Percentiles rank a stretch among this genome's conserved stretches.
Conservation (phyloP, 2,113 vertebrate species). For the Tragelaphus strepsiceros region DNA sequence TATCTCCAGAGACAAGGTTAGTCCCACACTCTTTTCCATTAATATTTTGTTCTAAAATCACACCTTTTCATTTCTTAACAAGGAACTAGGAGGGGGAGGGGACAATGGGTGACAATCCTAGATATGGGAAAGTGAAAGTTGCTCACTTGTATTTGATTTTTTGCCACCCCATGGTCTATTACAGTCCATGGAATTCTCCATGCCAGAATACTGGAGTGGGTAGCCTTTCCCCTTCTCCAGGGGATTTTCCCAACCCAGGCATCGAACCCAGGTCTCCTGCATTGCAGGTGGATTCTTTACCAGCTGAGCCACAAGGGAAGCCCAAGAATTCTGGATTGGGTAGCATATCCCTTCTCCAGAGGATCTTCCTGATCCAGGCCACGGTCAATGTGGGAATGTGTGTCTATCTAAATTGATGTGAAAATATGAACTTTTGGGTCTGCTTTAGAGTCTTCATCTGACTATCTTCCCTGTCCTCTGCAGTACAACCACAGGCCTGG, state of each 20-base stretch:
- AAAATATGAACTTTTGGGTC: neutral
- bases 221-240: neutral
- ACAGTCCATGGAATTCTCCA: neutral
- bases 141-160: neutral
- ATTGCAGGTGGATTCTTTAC: neutral
- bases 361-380: neutral
- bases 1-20: constrained; percentile 9
- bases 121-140: neutral
- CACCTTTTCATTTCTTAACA: neutral
- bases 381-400: neutral
- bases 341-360: neutral
- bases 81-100: neutral
- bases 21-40: neutral
- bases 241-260: neutral
- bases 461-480: neutral
- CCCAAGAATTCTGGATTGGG: neutral
- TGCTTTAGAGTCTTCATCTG: neutral
- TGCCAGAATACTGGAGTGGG: neutral
- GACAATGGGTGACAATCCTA: neutral
- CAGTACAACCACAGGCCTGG: neutral
- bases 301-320: neutral
- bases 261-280: neutral
- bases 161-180: neutral
- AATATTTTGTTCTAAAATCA: neutral
- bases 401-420: neutral